Conservation (phyloP, 1,140 invertebrate species). For the Myzus persicae region DNA sequence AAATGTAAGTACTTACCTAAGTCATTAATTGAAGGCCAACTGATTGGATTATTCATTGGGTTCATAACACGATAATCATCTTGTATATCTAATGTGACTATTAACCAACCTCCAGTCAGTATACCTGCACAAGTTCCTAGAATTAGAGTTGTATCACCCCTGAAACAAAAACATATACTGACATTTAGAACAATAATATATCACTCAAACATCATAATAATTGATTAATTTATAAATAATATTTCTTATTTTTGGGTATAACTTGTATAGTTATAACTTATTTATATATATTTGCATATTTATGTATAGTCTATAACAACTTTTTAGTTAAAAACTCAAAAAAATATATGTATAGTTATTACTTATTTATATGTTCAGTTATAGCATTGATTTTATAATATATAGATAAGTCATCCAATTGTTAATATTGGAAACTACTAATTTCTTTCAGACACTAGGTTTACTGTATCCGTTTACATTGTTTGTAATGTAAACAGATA, state of each 20-base stretch:
- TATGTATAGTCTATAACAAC: background rate
- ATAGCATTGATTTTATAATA: too few relatives aligned
- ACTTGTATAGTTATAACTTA: background rate
- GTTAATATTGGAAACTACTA: too few relatives aligned
- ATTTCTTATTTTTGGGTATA: background rate
- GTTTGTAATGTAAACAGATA: too few relatives aligned
- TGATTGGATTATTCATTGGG: slow-evolving; percentile 73
- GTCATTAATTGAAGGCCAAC: slow-evolving; percentile 80
- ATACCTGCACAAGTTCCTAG: slow-evolving; percentile 82
- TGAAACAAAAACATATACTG: slow-evolving; percentile 65
- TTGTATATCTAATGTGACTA: slow-evolving; percentile 79
- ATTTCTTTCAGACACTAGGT: too few relatives aligned
- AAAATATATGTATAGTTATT: background rate
- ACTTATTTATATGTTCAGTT: background rate
- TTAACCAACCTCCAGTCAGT: slow-evolving; percentile 82
- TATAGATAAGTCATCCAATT: too few relatives aligned
- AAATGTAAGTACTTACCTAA: slow-evolving; percentile 64
- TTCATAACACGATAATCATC: slow-evolving; percentile 67
- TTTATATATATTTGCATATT: background rate
- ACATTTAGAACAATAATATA: background rate
- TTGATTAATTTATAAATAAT: background rate
- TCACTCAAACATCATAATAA: background rate
- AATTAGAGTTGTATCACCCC: slow-evolving; percentile 87
- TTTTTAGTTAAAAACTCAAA: background rate
- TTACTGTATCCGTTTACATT: too few relatives aligned